phyloP scores from a whole-genome alignment of 2,888 invertebrate genomes.

The Augochlorella aurata region DNA sequence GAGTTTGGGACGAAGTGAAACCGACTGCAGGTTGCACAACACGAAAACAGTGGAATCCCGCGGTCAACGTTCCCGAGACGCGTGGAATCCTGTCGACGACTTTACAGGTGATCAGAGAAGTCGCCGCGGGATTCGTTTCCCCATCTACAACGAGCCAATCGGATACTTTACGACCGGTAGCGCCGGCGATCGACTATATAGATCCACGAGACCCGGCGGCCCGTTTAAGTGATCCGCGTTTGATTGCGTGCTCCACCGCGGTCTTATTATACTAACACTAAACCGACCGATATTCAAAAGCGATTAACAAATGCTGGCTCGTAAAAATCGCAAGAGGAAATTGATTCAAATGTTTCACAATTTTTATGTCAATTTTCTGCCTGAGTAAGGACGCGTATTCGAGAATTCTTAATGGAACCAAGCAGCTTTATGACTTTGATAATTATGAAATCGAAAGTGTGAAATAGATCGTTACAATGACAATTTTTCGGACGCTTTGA shows the following conservation, averaged over 20 bases:
- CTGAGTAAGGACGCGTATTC: too few relatives aligned
- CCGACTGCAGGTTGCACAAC: not conserved
- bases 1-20: slow-evolving; percentile 4
- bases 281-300: too few relatives aligned
- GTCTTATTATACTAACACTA: too few relatives aligned
- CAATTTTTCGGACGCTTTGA: too few relatives aligned
- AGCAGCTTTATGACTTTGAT: too few relatives aligned
- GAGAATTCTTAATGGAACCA: too few relatives aligned
- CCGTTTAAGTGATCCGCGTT: not conserved
- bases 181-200: not conserved
- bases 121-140: slow-evolving; percentile 27
- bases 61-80: slow-evolving; percentile 7
- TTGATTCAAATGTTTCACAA: too few relatives aligned
- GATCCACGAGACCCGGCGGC: not conserved
- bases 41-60: slow-evolving; percentile 17
- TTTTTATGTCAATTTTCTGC: too few relatives aligned
- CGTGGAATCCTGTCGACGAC: slow-evolving; percentile 20
- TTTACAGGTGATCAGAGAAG: slow-evolving; percentile 15
- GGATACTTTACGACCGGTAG: not conserved
- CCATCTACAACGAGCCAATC: not conserved
- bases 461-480: too few relatives aligned
- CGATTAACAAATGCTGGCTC: too few relatives aligned
- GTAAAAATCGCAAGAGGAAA: too few relatives aligned
- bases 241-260: not conserved
- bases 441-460: too few relatives aligned